These are phyloP conservation scores for Lithophane ornitopus DNA, from an alignment of 2,888 invertebrate genomes.

Conservation along the genomic window DNA sequence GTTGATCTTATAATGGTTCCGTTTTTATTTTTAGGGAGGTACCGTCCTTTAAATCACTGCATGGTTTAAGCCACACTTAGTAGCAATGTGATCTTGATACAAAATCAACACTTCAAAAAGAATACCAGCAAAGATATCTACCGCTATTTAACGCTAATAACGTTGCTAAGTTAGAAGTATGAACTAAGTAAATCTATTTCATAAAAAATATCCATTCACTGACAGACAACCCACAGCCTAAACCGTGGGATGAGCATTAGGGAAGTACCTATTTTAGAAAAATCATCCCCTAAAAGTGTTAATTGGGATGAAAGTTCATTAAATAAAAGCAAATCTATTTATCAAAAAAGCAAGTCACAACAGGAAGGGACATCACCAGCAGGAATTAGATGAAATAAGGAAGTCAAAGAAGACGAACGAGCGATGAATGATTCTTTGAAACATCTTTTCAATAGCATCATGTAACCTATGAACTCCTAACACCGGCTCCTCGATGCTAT, in stretches of 20 bases:
- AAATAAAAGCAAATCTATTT: not conserved
- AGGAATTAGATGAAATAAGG: slow-evolving; percentile 1
- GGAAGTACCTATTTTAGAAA: not conserved
- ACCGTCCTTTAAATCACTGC: not conserved
- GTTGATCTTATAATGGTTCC: not conserved
- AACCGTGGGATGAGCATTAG: not conserved
- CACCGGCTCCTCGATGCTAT: slow-evolving; percentile 5
- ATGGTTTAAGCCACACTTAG: not conserved
- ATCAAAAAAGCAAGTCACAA: not conserved
- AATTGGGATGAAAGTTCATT: not conserved
- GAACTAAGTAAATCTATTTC: not conserved
- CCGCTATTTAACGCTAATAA: not conserved
- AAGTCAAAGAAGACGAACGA: slow-evolving; percentile 10
- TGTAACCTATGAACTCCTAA: slow-evolving; percentile 1
- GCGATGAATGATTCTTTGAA: not conserved
- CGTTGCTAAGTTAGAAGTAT: not conserved
- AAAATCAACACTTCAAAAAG: slow-evolving; percentile 5
- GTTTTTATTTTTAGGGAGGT: not conserved
- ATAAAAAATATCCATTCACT: not conserved
- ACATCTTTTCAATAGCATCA: slow-evolving; percentile 7
- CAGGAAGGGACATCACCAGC: not conserved
- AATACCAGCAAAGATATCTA: not conserved
- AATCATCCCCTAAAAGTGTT: not conserved
- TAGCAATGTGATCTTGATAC: not conserved
- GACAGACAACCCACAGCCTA: not conserved